Evolutionary conservation across 2,113 vertebrate species (phyloP).

Genomic region (Mobula hypostoma): DNA sequence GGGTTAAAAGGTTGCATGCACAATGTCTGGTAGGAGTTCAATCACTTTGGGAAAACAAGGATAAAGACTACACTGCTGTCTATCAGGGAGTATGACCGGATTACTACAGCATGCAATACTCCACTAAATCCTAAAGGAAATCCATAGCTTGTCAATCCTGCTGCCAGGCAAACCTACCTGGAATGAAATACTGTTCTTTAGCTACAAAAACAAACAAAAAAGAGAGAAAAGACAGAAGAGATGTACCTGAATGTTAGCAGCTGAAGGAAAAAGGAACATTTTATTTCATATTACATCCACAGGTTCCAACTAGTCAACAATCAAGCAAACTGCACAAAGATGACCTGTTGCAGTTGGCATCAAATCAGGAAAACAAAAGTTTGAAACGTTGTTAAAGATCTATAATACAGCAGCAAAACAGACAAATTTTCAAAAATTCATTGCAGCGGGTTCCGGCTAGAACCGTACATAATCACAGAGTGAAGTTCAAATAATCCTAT

Average conservation of each 20-base stretch:
- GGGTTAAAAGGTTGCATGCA: slow-evolving; percentile 25
- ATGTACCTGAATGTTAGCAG: slow-evolving; percentile 73
- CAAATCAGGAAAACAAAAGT: neutral
- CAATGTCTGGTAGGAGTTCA: neutral
- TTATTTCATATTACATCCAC: slow-evolving; percentile 44
- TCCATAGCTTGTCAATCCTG: slow-evolving; percentile 57
- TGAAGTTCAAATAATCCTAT: slow-evolving; percentile 48
- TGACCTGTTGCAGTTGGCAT: slow-evolving; percentile 4
- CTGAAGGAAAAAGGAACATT: slow-evolving; percentile 54
- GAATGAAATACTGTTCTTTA: slow-evolving; percentile 99
- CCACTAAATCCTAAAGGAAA: slow-evolving; percentile 49
- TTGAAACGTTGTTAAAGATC: slow-evolving; percentile 42
- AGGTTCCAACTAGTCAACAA: slow-evolving; percentile 21
- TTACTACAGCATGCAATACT: slow-evolving; percentile 59
- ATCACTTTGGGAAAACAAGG: neutral
- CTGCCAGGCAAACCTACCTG: slow-evolving; percentile 83
- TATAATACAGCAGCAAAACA: slow-evolving; percentile 45
- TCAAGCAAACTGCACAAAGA: neutral
- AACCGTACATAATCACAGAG: slow-evolving; percentile 40
- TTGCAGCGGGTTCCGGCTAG: slow-evolving; percentile 40
- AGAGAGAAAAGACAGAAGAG: slow-evolving; percentile 64
- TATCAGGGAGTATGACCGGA: slow-evolving; percentile 41
- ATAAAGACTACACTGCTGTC: neutral
- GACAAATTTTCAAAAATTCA: slow-evolving; percentile 46
- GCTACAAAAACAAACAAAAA: slow-evolving; percentile 70